Base-by-base conservation (phyloP, 2,113 vertebrate genomes). In the Malurus cyaneus region DNA sequence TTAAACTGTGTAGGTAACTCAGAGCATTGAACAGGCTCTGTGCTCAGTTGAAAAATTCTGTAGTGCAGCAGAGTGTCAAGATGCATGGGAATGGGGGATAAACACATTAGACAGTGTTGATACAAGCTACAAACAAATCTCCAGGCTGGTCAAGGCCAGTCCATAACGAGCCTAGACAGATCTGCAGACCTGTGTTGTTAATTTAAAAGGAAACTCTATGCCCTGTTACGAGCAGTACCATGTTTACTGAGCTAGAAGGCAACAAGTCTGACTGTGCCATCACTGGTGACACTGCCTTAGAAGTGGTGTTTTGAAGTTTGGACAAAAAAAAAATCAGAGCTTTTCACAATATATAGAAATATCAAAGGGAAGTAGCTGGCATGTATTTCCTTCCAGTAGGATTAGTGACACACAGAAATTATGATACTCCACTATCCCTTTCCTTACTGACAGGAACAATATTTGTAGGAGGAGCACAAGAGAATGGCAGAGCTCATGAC, bases 1-100 rank as follows among this genome's bases (percentile, higher is more conserved):
- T 69, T 56, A 74, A 42, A 72, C 0, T 0, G 1, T 67, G 4
- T 13, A n/a, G 50, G 41, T 20, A 54, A 57, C 31, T 76, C 23
- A 67, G 1, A 32, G 28, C 15, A 17, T 46, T 62, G 11, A 66
- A 32, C 39, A 42, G 47, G 14, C 19, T 72, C 46, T 62, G 3
- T 59, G 76, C 16, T 44, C 25, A 78, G 60, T 20, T 80, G 67
- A 34, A 74, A 77, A 83, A 28, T 66, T 83, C 54, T 62, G 18
- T 47, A 34, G 26, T 42, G 60, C 42, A 86, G 32, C 11, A 13
- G 47, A 57, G 18, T 49, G 39, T 21, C 11, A 44, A 19, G 47
- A 15, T 47, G 12, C 11, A 4, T 41, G 53, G 29, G 12, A 84
- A 34, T 78, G 31, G 25, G 14, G 6, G 4, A 34, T 67, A 31